Evolutionary conservation across 2,888 invertebrate species (phyloP).

Genomic region (Cinara cedri): DNA sequence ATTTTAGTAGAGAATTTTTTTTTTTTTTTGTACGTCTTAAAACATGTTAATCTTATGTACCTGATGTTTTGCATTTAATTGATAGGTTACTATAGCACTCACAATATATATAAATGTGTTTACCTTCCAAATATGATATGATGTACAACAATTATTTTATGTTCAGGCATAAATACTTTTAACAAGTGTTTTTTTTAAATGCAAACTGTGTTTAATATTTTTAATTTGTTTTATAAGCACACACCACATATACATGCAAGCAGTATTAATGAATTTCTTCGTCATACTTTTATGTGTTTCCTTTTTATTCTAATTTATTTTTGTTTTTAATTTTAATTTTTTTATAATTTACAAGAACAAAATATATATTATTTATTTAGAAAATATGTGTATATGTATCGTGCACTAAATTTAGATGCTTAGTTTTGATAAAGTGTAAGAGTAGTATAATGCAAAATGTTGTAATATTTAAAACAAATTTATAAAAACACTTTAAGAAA

Average conservation of each 20-base stretch:
- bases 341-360: slow-evolving; percentile 48
- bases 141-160: slow-evolving; percentile 35
- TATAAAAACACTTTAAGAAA: slow-evolving; percentile 44
- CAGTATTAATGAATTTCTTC: slow-evolving; percentile 55
- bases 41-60: slow-evolving; percentile 41
- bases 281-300: slow-evolving; percentile 21
- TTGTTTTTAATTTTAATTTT: slow-evolving; percentile 32
- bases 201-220: slow-evolving; percentile 43
- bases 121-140: slow-evolving; percentile 36
- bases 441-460: slow-evolving; percentile 51
- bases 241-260: slow-evolving; percentile 39
- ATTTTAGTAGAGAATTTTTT: slow-evolving; percentile 34
- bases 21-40: slow-evolving; percentile 23
- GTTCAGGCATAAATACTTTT: slow-evolving; percentile 38
- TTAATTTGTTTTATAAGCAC: slow-evolving; percentile 52
- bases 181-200: slow-evolving; percentile 36
- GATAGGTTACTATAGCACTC: slow-evolving; percentile 41
- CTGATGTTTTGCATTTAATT: slow-evolving; percentile 55
- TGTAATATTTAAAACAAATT: slow-evolving; percentile 49
- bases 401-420: slow-evolving; percentile 55
- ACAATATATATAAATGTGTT: slow-evolving; percentile 31
- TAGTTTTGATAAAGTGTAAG: slow-evolving; percentile 51
- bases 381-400: slow-evolving; percentile 54
- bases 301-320: slow-evolving; percentile 11
- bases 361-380: slow-evolving; percentile 51